Conservation (phyloP, 2,797 vertebrate species). For the Heliangelus exortis region DNA sequence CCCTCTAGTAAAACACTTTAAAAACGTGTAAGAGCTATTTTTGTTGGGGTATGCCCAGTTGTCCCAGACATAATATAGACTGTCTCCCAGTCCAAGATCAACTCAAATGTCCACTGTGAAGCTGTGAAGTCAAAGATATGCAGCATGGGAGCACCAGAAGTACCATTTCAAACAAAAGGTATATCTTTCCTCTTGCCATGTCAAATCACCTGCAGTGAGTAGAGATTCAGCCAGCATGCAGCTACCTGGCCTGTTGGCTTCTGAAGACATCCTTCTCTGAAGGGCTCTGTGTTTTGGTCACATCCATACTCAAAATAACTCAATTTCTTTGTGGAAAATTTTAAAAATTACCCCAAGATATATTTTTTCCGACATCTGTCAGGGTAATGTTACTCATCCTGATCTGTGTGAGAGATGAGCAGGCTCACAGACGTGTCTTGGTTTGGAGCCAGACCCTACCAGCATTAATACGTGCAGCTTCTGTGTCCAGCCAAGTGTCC, state of each 20-base stretch:
- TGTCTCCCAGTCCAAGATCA: constrained; percentile 66
- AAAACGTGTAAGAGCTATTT: constrained; percentile 66
- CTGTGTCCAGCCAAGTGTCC: not conserved
- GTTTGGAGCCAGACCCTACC: not conserved
- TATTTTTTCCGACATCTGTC: constrained; percentile 42
- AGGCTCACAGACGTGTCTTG: constrained; percentile 11
- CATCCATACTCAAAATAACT: not conserved
- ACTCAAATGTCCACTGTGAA: constrained; percentile 62
- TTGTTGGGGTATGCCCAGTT: constrained; percentile 70
- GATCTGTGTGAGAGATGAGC: constrained; percentile 21
- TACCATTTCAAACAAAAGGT: constrained; percentile 38
- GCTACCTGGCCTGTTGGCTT: not conserved
- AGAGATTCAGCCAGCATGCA: not conserved
- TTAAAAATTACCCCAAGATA: not conserved
- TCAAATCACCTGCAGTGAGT: not conserved
- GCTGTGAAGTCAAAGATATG: constrained; percentile 34
- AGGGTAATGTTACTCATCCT: constrained; percentile 27
- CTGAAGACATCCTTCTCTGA: not conserved
- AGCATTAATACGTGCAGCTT: not conserved
- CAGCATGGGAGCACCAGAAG: not conserved
- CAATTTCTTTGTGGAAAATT: constrained; percentile 15
- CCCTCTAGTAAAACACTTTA: constrained; percentile 64
- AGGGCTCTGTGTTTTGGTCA: not conserved
- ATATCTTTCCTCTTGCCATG: not conserved
- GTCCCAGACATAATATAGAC: constrained; percentile 74